Evolutionary conservation across 2,888 invertebrate genomes (phyloP), one percentile per base, ranked within the genome.

Genomic region (Malachius bipustulatus): DNA sequence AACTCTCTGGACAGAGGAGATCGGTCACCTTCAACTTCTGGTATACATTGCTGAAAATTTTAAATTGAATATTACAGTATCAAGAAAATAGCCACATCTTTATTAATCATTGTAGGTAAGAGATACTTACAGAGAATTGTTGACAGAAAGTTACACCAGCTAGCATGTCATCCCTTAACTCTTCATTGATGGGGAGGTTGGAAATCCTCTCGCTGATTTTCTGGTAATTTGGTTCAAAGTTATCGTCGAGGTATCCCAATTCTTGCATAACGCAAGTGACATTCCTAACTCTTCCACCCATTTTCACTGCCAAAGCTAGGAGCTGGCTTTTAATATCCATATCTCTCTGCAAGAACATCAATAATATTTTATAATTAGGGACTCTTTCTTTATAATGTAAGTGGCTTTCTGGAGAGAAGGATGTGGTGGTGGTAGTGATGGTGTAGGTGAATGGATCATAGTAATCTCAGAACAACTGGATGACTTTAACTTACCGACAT

Each of bases 201-300:
- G 62, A 65, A 51, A 78, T 73, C 34, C 77, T 60, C 46, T 71
- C 69, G 1, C 68, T 66, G 51, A 78, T 78, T 56, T 70, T 72
- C 16, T 66, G 68, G 52, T 69, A 77, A 58, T 77, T 75, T 1
- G 77, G 77, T 49, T 77, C 76, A 47, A 77, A 60, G 52, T 73
- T 73, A 43, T 70, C 63, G 44, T 77, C 75, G 47, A 78, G 65
- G 58, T 77, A 78, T 34, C 77, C 77, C 1, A 78, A 64, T 51
- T 78, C 77, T 51, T 77, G 77, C 76, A 78, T 77, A 24, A 78
- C 75, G 54, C 78, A 78, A 1, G 77, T 77, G 14, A 77, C 71
- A 58, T 78, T 78, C 43, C 66, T 62, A 2, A 70, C 66, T 46
- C 68, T 69, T 2, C 67, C 67, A 10, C 64, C 63, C 42, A 69